A percentile compares a stretch with the other conserved stretches of the same genome.
Conservation (phyloP, 35 echinoderm and acorn worm genomes). For the Stichopus chloronotus region DNA sequence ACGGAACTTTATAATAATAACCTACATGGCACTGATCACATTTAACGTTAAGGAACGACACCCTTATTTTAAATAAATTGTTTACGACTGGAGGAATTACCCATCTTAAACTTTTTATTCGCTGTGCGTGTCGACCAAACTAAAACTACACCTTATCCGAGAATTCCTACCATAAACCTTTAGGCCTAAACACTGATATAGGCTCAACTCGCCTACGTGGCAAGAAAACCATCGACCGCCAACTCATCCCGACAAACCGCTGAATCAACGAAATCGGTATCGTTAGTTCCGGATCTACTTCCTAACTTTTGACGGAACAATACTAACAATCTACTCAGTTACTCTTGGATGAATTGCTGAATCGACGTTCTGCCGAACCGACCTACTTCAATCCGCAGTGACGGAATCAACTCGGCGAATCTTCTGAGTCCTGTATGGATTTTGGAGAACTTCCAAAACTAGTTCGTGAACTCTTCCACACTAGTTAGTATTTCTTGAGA, state of each 20-base stretch:
- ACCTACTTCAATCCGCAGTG: not conserved
- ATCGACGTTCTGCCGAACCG: not conserved
- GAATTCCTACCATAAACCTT: too few species aligned
- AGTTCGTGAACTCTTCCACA: too few species aligned
- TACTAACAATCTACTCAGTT: not conserved
- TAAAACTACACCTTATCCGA: not conserved
- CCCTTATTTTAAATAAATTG: not conserved
- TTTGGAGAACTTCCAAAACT: too few species aligned
- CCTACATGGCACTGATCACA: slow-evolving; percentile 21
- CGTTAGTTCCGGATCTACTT: not conserved
- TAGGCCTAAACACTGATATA: not conserved
- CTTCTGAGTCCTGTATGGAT: not conserved
- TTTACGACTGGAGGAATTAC: not conserved
- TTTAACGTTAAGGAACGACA: not conserved
- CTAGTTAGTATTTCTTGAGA: too few species aligned
- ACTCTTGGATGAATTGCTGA: not conserved
- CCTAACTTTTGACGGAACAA: not conserved
- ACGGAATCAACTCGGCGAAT: not conserved
- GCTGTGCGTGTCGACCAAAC: not conserved
- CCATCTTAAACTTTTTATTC: not conserved
- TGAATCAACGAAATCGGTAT: not conserved
- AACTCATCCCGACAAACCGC: not conserved
- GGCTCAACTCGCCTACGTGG: not conserved
- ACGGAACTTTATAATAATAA: not conserved
- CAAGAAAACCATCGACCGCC: not conserved